Conservation (phyloP, 1,140 invertebrate species). For the Orius insidiosus region DNA sequence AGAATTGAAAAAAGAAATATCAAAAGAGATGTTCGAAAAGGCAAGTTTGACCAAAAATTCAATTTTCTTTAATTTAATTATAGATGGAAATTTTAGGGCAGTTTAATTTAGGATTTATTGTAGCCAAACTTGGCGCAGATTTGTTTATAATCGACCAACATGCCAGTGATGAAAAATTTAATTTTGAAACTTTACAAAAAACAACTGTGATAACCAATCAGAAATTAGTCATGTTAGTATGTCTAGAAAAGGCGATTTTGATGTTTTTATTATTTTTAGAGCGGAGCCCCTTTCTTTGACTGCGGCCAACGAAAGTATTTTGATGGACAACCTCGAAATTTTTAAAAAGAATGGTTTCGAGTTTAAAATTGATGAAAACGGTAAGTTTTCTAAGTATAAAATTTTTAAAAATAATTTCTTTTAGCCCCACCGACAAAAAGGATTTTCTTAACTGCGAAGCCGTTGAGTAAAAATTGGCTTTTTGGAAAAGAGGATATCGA, state of each 20-base stretch:
- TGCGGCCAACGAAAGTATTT: slow-evolving; percentile 66
- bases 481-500: slow-evolving; percentile 84
- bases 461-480: slow-evolving; percentile 67
- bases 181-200: slow-evolving; percentile 82
- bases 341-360: slow-evolving; percentile 88
- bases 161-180: slow-evolving; percentile 95
- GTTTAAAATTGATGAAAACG: slow-evolving; percentile 56
- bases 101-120: slow-evolving; percentile 95
- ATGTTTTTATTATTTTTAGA: slow-evolving; percentile 28
- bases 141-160: slow-evolving; percentile 98
- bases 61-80: slow-evolving; percentile 18
- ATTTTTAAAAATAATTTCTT: no score
- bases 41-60: slow-evolving; percentile 22
- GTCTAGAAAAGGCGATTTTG: no score
- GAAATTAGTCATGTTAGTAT: slow-evolving; percentile 46
- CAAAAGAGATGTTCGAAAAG: slow-evolving; percentile 64
- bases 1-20: slow-evolving; percentile 64
- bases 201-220: slow-evolving; percentile 69
- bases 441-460: slow-evolving; percentile 66
- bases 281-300: slow-evolving; percentile 70
- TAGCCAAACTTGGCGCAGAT: slow-evolving; percentile 63
- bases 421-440: slow-evolving; percentile 49
- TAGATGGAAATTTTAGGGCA: slow-evolving; percentile 87
- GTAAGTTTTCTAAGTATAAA: no score
- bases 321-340: slow-evolving; percentile 68